These are phyloP conservation scores for Drosophila kokeensis DNA, from an alignment of 2,888 invertebrate species.

Conservation along the genomic window DNA sequence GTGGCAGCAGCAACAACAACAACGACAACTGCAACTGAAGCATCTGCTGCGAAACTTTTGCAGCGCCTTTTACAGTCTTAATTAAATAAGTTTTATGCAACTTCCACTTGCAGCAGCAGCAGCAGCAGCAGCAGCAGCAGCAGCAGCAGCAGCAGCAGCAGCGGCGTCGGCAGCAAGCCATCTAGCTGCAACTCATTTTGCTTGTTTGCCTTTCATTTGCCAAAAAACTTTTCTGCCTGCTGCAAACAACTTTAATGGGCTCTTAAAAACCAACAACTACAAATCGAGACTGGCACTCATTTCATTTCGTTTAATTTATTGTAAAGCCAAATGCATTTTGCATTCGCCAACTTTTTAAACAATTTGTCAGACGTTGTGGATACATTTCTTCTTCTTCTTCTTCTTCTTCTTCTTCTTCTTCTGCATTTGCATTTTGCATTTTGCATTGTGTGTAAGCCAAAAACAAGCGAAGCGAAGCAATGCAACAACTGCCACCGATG, in stretches of 20 bases:
- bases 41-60: constrained; percentile 33
- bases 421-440: constrained; percentile 58
- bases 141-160: constrained; percentile 21
- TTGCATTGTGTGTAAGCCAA: constrained; percentile 32
- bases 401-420: constrained; percentile 33
- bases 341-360: constrained; percentile 25
- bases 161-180: constrained; percentile 1
- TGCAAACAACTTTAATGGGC: constrained; percentile 63
- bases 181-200: constrained; percentile 48
- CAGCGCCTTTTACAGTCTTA: constrained; percentile 67
- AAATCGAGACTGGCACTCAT: constrained; percentile 9
- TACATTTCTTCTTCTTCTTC: background rate
- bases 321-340: constrained; percentile 54
- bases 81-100: constrained; percentile 76
- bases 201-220: constrained; percentile 60
- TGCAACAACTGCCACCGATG: constrained; percentile 28
- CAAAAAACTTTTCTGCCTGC: constrained; percentile 38
- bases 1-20: constrained; percentile 12
- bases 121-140: constrained; percentile 16
- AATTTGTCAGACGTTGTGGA: constrained; percentile 52
- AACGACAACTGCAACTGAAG: constrained; percentile 28
- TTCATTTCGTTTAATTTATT: constrained; percentile 36
- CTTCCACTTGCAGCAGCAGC: constrained; percentile 35
- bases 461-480: background rate
- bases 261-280: constrained; percentile 52